Conservation (phyloP, 2,113 vertebrate genomes). For the Microtus richardsoni region DNA sequence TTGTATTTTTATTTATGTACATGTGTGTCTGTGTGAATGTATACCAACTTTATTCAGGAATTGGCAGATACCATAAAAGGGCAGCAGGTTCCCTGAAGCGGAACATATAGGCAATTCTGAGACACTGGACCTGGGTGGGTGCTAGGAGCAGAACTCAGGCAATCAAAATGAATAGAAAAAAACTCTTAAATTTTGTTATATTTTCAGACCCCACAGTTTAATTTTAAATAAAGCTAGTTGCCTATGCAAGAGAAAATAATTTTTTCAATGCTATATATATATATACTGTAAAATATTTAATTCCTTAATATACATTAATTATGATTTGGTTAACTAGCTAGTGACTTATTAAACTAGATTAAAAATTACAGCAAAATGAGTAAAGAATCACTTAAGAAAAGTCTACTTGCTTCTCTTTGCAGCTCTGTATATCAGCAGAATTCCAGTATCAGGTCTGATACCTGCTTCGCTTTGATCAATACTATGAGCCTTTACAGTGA, state of each 20-base stretch:
- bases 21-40: background rate
- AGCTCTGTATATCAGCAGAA: background rate
- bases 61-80: background rate
- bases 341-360: background rate
- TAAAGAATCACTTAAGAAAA: background rate
- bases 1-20: background rate
- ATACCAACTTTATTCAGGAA: background rate
- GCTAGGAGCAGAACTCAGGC: background rate
- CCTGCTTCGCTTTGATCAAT: background rate
- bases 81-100: fast-evolving
- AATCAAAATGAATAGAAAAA: background rate
- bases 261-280: background rate
- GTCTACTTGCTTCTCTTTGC: background rate
- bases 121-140: too few relatives aligned
- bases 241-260: background rate
- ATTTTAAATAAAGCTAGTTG: background rate
- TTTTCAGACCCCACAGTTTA: background rate
- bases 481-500: background rate
- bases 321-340: background rate
- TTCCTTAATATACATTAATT: background rate
- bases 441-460: background rate
- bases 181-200: background rate
- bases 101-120: background rate
- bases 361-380: background rate
- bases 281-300: background rate